phyloP scores from a whole-genome alignment of 2,113 vertebrate genomes.

The Triplophysa tibetana region DNA sequence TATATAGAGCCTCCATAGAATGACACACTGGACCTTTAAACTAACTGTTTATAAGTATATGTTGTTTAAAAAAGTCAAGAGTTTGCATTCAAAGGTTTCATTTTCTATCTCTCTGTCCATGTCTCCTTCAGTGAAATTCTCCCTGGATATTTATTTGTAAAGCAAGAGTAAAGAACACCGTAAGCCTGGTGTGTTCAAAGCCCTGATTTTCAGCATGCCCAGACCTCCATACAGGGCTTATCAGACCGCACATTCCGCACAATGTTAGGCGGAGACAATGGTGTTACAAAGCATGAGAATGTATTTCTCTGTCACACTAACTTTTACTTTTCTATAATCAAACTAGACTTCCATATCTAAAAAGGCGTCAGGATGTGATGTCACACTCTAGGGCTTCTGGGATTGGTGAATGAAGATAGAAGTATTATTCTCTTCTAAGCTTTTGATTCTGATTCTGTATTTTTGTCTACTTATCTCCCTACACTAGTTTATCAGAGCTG shows the following conservation, averaged over 20 bases:
- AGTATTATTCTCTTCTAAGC: neutral
- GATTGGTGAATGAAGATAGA: neutral
- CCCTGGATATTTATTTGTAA: neutral
- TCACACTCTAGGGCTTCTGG: neutral
- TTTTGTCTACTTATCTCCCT: no score
- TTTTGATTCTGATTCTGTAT: no score
- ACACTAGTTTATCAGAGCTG: no score
- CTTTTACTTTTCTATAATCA: neutral
- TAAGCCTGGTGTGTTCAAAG: conserved; percentile 12
- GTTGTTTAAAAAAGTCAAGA: neutral
- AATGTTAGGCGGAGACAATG: conserved; percentile 22
- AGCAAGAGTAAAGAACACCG: neutral
- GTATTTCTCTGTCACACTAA: neutral
- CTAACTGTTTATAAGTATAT: neutral
- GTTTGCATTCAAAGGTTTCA: neutral
- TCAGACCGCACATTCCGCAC: conserved; percentile 27
- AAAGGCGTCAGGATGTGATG: neutral
- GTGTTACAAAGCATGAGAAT: conserved; percentile 21
- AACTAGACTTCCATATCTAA: neutral
- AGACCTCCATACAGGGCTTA: conserved; percentile 25
- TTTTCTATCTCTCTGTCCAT: no score
- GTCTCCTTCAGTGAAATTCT: neutral
- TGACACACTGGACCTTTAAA: no score
- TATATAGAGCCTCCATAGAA: no score
- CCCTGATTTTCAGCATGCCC: conserved; percentile 26